Evolutionary conservation across 2,888 invertebrate genomes (phyloP), one percentile per base, ranked within the genome.

Genomic region (Parnassius apollo): DNA sequence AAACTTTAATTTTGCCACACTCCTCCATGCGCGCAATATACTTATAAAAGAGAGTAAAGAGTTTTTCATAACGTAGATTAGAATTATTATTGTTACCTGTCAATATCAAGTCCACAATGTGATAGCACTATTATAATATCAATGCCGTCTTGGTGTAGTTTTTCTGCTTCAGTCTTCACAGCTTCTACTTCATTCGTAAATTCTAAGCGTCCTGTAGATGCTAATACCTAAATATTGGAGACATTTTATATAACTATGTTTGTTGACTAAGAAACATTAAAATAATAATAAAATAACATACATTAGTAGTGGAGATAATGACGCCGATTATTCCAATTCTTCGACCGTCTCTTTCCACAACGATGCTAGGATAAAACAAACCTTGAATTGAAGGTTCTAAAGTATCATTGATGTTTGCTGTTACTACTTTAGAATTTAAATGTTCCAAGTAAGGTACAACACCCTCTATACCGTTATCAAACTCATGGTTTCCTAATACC

Each of bases 401-500:
- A 11, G 92, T 91, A 62, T 94, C 93, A 72, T 96, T 94, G 50
- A 97, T 95, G 71, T 98, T 97, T 2, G 95, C 93, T 12, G 95
- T 94, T 4, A 97, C 91, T n/a, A 96, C 93, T 2, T 95, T 94
- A 7, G 95, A 93, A 0, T 94, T 84, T 10, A 96, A 75, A 53
- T 89, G 79, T 73, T 94, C 74, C 9, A 97, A 78, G 77, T 96
- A 97, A 0, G 96, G 96, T 0, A 95, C 94, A 0, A 96, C 85
- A 2, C 96, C 96, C 51, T 86, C 93, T 1, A 97, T 88, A 0
- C 94, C 94, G 70, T 95, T 93, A 78, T 97, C 97, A 71, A 98
- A 97, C 78, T 98, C 97, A 76, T 98, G 97, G 77, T 97, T 97
- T 2, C 97, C 97, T 52, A 97, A 79, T 0, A 95, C 95, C 96